Evolutionary conservation across 1,140 invertebrate genomes (phyloP).

Genomic region (Polypedilum vanderplanki): DNA sequence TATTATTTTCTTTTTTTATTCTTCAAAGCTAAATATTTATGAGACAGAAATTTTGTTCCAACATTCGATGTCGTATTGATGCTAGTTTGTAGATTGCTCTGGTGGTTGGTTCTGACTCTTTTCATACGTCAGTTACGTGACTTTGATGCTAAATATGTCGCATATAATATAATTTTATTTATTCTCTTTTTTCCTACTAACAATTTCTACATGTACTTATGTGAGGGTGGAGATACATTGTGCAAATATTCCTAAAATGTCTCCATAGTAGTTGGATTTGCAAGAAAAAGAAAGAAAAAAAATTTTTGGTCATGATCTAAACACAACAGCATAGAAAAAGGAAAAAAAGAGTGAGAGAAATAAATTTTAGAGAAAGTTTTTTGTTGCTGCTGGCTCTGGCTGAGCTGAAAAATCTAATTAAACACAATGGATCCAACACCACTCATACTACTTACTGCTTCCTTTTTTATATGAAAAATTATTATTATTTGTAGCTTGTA

Average conservation of each 20-base stretch:
- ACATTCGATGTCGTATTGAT: not conserved
- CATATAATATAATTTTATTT: too few species aligned
- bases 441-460: not conserved
- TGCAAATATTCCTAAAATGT: not conserved
- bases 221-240: too few species aligned
- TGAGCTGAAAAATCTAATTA: constrained; percentile 14
- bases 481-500: not conserved
- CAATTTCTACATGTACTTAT: too few species aligned
- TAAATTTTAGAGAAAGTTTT: constrained; percentile 15
- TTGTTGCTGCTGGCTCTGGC: not conserved
- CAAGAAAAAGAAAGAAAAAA: not conserved
- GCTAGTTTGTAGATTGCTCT: not conserved
- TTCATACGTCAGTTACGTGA: constrained; percentile 27
- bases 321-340: not conserved
- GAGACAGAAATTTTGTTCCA: not conserved
- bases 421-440: constrained; percentile 23
- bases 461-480: not conserved
- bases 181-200: too few species aligned
- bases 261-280: not conserved
- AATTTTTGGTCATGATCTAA: constrained; percentile 2
- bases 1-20: not conserved
- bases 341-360: not conserved
- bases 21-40: constrained; percentile 8
- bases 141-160: not conserved
- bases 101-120: not conserved